Base-by-base conservation (phyloP, 2,113 vertebrate species). In the Lasiurus borealis region DNA sequence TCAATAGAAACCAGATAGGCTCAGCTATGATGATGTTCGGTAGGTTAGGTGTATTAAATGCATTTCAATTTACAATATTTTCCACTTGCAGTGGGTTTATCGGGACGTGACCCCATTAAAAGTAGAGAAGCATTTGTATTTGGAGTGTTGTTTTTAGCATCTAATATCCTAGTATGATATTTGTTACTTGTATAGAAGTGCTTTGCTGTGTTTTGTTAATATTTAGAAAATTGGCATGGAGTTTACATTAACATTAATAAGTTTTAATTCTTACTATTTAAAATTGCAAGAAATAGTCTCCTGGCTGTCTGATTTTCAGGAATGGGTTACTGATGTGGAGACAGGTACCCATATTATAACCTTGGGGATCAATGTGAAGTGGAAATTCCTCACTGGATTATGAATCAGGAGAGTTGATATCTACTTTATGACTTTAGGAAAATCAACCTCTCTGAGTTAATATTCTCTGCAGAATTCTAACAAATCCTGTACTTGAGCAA, bases 401-500 rank as follows among this genome's bases (percentile, higher is more conserved):
- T 69, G 52, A 89, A 59, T 36, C 50, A 92, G 71, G 27, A 86
- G 21, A 83, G 29, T 0, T 44, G 31, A 25, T 25, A 15, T 76
- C 66, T 85, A 6, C 36, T 34, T 80, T 77, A 52, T 69, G 69
- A 57, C 10, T 46, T 25, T 64, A 95, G 64, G 69, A 9, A 89
- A 75, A 46, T 93, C 29, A 80, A 15, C 44, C 50, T 44, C 44
- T 11, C n/a, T 69, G 34, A 71, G 5, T 87, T 54, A 9, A 59
- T 71, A 91, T 96, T 77, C 48, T 91, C 80, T 73, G 5, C 1
- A 48, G 29, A 23, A 68, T 88, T 88, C 93, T 76, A 66, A 57
- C 12, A 57, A 94, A 94, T 81, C 59, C 77, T 34, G 10, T 69
- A 85, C 81, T 85, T 85, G 14, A 91, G 46, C n/a, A 34, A 92